Evolutionary conservation across 2,113 vertebrate genomes (phyloP).

Genomic region (Boleophthalmus pectinirostris): DNA sequence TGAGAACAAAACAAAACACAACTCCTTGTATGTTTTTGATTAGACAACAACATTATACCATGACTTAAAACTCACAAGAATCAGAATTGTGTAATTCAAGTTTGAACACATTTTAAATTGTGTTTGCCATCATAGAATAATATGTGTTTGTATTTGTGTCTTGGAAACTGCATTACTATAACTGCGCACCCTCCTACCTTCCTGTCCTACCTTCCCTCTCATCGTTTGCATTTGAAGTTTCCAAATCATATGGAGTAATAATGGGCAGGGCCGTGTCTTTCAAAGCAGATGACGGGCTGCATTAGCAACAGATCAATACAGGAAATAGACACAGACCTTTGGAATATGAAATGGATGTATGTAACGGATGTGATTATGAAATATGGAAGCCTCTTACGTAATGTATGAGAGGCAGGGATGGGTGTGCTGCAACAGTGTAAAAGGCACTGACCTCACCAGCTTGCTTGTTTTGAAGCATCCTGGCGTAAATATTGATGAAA

Average conservation of each 20-base stretch:
- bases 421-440: not conserved
- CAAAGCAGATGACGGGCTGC: constrained; percentile 53
- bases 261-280: constrained; percentile 40
- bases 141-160: no score
- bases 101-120: no score
- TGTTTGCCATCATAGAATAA: no score
- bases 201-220: constrained; percentile 44
- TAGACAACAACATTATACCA: no score
- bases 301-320: constrained; percentile 54
- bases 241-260: constrained; percentile 65
- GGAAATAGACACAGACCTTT: constrained; percentile 54
- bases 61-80: no score
- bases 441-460: not conserved
- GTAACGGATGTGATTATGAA: no score
- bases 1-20: no score
- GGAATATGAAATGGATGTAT: constrained; percentile 53
- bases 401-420: constrained; percentile 52
- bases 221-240: constrained; percentile 71
- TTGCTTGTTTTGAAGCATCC: no score
- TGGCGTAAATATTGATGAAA: no score
- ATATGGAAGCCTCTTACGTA: constrained; percentile 47
- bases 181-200: not conserved
- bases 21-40: no score
- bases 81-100: no score
- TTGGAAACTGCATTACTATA: not conserved